Evolutionary conservation across 2,797 vertebrate genomes (phyloP).

Genomic region (Eptatretus atami): DNA sequence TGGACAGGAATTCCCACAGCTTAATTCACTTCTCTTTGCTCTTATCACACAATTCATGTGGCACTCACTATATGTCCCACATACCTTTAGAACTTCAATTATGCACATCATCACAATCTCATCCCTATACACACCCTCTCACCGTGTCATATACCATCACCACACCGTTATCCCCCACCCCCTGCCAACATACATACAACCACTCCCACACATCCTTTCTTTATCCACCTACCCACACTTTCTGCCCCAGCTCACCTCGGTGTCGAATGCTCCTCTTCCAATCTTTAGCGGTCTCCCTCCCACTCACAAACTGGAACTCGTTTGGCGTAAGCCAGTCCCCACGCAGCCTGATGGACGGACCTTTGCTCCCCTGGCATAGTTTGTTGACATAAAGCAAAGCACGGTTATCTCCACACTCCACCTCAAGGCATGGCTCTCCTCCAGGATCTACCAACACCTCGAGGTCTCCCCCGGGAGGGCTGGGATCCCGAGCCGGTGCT

Average conservation of each 20-base stretch:
- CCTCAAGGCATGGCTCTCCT: constrained; percentile 82
- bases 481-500: no score
- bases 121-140: background rate
- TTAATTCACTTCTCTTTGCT: no score
- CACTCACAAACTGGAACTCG: constrained; percentile 96
- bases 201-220: background rate
- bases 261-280: constrained; percentile 95
- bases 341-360: constrained; percentile 81
- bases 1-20: no score
- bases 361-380: constrained; percentile 86
- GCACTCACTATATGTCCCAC: background rate
- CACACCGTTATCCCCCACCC: background rate
- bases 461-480: background rate
- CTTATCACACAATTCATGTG: no score
- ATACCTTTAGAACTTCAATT: no score
- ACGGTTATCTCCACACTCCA: constrained; percentile 90
- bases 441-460: background rate
- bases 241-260: constrained; percentile 32
- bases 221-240: background rate
- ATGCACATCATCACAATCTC: background rate
- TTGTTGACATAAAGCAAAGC: constrained; percentile 83
- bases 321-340: constrained; percentile 94
- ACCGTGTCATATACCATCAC: background rate
- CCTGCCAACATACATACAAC: background rate
- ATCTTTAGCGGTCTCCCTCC: constrained; percentile 83